These are phyloP conservation scores for Dasypus novemcinctus DNA, from an alignment of 2,113 vertebrate species.

Conservation along the genomic window DNA sequence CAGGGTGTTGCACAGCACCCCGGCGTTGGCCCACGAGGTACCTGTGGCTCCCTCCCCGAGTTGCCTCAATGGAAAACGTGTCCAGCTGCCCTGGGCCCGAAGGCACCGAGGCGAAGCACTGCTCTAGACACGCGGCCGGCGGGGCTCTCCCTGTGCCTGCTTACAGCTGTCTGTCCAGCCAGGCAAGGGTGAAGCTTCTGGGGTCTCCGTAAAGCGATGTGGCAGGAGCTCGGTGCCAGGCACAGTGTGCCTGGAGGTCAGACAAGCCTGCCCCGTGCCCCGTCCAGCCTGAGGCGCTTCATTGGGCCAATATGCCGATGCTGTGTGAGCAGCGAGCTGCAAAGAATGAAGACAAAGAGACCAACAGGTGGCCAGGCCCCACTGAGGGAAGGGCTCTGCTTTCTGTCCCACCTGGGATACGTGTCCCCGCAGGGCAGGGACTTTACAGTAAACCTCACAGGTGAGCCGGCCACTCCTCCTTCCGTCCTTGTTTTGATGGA, in stretches of 20 bases:
- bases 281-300: neutral
- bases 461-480: fast-evolving
- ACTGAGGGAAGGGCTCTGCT: fast-evolving
- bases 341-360: fast-evolving
- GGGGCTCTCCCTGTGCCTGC: neutral
- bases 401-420: too few relatives aligned
- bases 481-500: neutral
- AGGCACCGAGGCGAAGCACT: fast-evolving
- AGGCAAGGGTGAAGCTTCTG: constrained; percentile 63
- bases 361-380: too few relatives aligned
- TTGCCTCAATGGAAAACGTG: too few relatives aligned
- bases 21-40: fast-evolving
- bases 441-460: neutral
- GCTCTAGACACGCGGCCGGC: neutral
- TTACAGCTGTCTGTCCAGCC: neutral
- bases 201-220: neutral
- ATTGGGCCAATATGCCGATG: fast-evolving
- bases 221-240: neutral
- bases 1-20: neutral
- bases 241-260: neutral
- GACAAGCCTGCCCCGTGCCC: fast-evolving
- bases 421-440: too few relatives aligned
- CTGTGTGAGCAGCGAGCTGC: too few relatives aligned
- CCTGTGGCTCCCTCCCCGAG: neutral
- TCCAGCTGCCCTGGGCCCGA: neutral